Conservation (phyloP, 2,888 invertebrate genomes). For the Plagiodera versicolora region DNA sequence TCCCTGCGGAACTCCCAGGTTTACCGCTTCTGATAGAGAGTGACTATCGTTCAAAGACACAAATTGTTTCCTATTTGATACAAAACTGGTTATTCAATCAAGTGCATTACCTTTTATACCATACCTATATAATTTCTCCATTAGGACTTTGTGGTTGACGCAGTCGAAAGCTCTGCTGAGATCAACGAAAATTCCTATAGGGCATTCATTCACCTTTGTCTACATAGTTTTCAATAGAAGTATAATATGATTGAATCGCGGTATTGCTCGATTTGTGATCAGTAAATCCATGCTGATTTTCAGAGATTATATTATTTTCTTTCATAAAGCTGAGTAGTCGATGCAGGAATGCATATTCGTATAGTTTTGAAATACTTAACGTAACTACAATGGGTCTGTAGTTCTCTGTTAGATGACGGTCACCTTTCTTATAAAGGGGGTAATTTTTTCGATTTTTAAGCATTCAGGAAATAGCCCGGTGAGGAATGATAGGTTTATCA, state of each 20-base stretch:
- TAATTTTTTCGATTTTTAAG: neutral
- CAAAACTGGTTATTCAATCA: neutral
- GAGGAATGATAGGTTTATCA: constrained; percentile 1
- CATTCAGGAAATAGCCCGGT: neutral
- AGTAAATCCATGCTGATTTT: constrained; percentile 3
- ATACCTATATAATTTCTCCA: neutral
- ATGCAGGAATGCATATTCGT: neutral
- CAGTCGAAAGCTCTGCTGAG: constrained; percentile 1
- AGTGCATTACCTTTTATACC: neutral
- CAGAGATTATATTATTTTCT: neutral
- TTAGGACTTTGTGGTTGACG: neutral
- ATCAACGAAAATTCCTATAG: constrained; percentile 2
- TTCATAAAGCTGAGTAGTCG: neutral
- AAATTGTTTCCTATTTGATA: neutral
- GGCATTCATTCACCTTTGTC: neutral
- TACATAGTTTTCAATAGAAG: neutral
- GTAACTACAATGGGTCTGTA: constrained; percentile 3
- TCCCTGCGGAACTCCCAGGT: neutral
- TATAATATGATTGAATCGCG: neutral
- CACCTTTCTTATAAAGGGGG: neutral
- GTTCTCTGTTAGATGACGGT: neutral
- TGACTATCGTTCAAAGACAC: neutral
- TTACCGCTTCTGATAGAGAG: neutral
- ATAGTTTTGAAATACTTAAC: neutral
- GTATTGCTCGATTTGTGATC: neutral